These are phyloP conservation scores for Chrysochloris asiatica DNA, from an alignment of 2,113 vertebrate species.

Conservation along the genomic window DNA sequence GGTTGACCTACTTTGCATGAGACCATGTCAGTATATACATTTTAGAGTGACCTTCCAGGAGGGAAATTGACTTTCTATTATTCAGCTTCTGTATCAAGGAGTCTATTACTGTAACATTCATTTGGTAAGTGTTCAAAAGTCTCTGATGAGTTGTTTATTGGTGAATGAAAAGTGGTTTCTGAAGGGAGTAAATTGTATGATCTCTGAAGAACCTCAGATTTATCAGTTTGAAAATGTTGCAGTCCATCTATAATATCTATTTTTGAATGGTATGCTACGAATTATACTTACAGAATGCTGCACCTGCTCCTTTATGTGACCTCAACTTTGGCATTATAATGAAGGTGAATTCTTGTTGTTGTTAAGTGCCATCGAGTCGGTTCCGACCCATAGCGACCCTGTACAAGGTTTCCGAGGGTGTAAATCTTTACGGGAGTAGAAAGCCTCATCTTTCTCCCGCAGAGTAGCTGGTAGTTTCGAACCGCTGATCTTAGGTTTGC, in stretches of 20 bases:
- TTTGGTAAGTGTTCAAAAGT: conserved; percentile 30
- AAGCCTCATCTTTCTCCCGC: too few relatives aligned
- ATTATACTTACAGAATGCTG: conserved; percentile 39
- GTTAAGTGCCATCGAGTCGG: too few relatives aligned
- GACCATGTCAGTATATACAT: background rate
- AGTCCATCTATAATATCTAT: conserved; percentile 38
- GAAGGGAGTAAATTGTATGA: conserved; percentile 20
- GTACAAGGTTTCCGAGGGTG: too few relatives aligned
- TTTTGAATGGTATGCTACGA: conserved; percentile 25
- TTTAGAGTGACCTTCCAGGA: conserved; percentile 42
- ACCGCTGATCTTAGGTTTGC: too few relatives aligned
- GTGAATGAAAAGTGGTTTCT: conserved; percentile 59
- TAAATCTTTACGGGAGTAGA: too few relatives aligned
- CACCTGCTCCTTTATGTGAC: conserved; percentile 33
- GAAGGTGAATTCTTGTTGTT: conserved; percentile 64
- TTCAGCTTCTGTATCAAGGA: conserved; percentile 24
- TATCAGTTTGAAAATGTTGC: conserved; percentile 56
- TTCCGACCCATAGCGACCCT: too few relatives aligned
- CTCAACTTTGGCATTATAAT: conserved; percentile 49
- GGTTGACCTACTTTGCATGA: conserved; percentile 14
- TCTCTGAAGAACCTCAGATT: conserved; percentile 54
- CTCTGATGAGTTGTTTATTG: conserved; percentile 54
- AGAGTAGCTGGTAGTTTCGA: too few relatives aligned
- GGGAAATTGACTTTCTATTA: background rate
- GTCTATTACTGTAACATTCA: conserved; percentile 32